Evolutionary conservation across 1,140 invertebrate species (phyloP), one percentile per base, ranked within the genome.

Genomic region (Lineus longissimus): DNA sequence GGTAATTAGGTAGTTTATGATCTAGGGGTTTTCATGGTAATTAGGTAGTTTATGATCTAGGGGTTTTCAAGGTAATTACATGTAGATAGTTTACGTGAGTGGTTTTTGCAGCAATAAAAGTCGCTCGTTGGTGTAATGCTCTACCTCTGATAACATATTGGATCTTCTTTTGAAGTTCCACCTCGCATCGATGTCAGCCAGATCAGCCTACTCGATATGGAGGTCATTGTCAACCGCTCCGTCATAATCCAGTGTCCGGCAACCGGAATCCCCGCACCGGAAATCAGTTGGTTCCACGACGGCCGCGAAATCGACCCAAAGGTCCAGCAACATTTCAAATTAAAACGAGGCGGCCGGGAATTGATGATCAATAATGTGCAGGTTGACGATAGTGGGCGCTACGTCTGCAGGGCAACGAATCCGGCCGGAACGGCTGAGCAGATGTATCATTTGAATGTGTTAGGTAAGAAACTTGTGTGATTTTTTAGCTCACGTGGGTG

Each of bases 391-490:
- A 70, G 76, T 43, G 84, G 79, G 7, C 67, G 64, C 9, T 86
- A 85, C 69, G 80, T 73, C 7, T 86, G 85, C 69, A 63, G 79
- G 25, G 85, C 82, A 22, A 69, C 69, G 4, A 85, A 85, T 70
- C 67, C 72, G 17, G 83, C 83, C 22, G 83, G 83, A 13, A 70
- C 78, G 54, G 71, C 73, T 0, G 71, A 70, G 29, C 69, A 81
- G 29, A 45, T 65, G 6, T 83, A 79, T 65, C 65, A 80, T 56
- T 63, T 85, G 6, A 58, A 78, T 60, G 83, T 85, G 51, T 69
- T 71, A 73, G 67, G 84, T 85, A 65, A 74, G 74, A 51, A 75
- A 73, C 15, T 36, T 36, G 6, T 36, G 6, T 7, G 33, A 36
- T 36, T 15, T 36, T 36, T 15, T n/a, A n/a, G n/a, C n/a, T n/a